These are phyloP conservation scores for Leptoclinus maculatus DNA, from an alignment of 2,797 vertebrate species.

Conservation along the genomic window DNA sequence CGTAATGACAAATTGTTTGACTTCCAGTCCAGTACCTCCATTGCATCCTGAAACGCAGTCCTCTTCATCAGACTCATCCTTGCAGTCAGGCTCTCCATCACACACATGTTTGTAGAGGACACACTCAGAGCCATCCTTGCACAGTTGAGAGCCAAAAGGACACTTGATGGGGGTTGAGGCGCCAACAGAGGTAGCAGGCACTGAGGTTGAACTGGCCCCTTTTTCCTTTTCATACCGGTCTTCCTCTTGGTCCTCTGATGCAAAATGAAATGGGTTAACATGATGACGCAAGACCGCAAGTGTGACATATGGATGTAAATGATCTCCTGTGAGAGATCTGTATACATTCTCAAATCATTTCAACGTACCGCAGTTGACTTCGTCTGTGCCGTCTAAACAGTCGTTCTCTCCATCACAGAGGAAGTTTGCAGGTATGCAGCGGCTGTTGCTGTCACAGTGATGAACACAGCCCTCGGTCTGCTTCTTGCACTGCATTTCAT, in stretches of 20 bases:
- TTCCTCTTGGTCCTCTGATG: conserved; percentile 46
- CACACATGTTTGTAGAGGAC: conserved; percentile 85
- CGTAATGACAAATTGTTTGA: not conserved
- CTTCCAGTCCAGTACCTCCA: conserved; percentile 49
- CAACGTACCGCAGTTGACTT: conserved; percentile 85
- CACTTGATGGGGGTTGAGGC: conserved; percentile 65
- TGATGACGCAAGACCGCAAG: not conserved
- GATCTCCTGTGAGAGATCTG: not conserved
- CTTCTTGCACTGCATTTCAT: conserved; percentile 83
- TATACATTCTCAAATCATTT: conserved; percentile 14
- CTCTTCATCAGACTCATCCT: conserved; percentile 90
- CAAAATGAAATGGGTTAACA: not conserved
- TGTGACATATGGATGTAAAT: not conserved
- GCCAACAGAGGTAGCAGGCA: conserved; percentile 29
- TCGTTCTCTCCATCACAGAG: conserved; percentile 86
- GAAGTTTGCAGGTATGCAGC: conserved; percentile 84
- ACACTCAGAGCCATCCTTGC: conserved; percentile 80
- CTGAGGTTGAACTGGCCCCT: not conserved
- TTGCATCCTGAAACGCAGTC: conserved; percentile 78
- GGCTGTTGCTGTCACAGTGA: conserved; percentile 80
- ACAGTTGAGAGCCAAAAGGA: conserved; percentile 72
- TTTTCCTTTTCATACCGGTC: not conserved
- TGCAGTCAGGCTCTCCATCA: conserved; percentile 88
- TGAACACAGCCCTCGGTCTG: conserved; percentile 76
- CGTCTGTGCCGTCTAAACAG: conserved; percentile 86